phyloP scores from a whole-genome alignment of 53 echinoderm and acorn worm species.

The Echinarachnius parma region DNA sequence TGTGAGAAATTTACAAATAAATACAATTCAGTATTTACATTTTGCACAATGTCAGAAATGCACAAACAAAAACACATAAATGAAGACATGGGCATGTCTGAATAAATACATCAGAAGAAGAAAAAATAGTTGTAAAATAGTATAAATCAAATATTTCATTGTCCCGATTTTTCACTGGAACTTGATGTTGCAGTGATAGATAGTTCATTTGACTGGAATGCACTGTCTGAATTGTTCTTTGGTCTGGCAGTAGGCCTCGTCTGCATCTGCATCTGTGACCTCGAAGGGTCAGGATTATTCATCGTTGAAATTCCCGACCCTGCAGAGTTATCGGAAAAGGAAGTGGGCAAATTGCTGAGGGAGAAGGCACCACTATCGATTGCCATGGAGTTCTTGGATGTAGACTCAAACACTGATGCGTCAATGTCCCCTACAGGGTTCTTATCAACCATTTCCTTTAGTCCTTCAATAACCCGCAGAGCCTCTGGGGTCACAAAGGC shows the following conservation, averaged over 20 bases:
- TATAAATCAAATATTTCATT: no score
- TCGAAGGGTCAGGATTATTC: slow-evolving; percentile 2
- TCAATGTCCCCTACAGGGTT: slow-evolving; percentile 17
- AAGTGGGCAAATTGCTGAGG: slow-evolving; percentile 3
- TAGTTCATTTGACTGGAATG: slow-evolving; percentile 28
- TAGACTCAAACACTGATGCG: slow-evolving; percentile 10
- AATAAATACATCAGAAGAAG: no score
- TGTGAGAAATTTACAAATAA: no score
- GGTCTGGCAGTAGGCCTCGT: neutral
- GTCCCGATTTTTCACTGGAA: slow-evolving; percentile 23
- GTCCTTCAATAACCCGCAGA: slow-evolving; percentile 23
- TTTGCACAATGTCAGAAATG: no score
- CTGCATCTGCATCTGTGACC: no score
- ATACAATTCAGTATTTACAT: no score
- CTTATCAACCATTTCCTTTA: slow-evolving; percentile 31
- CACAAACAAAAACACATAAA: no score
- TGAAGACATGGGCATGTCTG: no score
- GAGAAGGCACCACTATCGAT: slow-evolving; percentile 26
- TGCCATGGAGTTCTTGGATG: neutral
- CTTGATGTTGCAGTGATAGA: neutral
- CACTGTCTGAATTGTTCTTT: slow-evolving; percentile 21
- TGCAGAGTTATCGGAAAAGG: neutral
- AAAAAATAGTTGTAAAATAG: no score
- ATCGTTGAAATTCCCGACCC: neutral
- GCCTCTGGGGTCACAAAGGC: slow-evolving; percentile 18